These are phyloP conservation scores for Dolichopus griseipennis DNA, from an alignment of 2,888 invertebrate species.

Conservation along the genomic window DNA sequence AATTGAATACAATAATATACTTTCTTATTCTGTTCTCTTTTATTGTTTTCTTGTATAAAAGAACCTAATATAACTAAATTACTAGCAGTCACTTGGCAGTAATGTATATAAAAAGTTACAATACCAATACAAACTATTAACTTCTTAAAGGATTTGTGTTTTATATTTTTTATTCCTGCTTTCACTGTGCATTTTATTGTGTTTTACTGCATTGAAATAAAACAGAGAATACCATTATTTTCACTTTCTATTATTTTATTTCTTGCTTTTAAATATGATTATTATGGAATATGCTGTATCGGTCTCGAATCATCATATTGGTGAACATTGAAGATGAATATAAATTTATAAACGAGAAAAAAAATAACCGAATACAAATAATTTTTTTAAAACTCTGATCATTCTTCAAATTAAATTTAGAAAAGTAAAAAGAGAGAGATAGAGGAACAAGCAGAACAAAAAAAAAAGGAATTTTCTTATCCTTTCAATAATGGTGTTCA, in stretches of 20 bases:
- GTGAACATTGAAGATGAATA: no score
- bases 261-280: no score
- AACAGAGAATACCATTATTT: no score
- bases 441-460: neutral
- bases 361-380: no score
- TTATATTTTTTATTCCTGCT: neutral
- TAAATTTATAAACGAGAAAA: no score
- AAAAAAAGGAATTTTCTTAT: neutral
- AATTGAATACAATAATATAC: constrained; percentile 32
- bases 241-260: no score
- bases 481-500: no score
- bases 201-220: neutral
- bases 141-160: neutral
- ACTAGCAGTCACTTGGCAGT: neutral
- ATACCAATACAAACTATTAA: neutral
- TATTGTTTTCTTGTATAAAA: constrained; percentile 8
- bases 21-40: neutral
- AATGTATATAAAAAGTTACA: neutral
- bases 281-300: no score
- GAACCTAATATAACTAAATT: neutral
- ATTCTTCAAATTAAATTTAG: no score
- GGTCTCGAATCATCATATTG: no score
- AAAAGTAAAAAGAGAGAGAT: no score
- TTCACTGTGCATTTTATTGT: neutral
- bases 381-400: no score